A percentile compares a stretch with the other conserved stretches of the same genome.
phyloP scores from a whole-genome alignment of 1,140 invertebrate species.

The Hermatobates lingyangjiaoensis region DNA sequence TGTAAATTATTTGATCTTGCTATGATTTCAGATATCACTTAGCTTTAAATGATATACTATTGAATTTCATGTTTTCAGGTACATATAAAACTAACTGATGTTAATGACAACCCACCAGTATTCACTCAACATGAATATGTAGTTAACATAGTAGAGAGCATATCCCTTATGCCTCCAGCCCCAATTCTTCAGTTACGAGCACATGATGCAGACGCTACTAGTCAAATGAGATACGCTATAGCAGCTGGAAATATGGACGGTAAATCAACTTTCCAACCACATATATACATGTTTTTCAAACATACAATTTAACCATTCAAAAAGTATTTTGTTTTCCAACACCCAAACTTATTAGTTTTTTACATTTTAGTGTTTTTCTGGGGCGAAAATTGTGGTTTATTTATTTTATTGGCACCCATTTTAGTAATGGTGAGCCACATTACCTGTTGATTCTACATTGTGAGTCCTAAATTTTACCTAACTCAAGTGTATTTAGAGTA shows the following conservation, averaged over 20 bases:
- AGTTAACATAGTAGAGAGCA: conserved; percentile 63
- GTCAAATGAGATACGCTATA: conserved; percentile 53
- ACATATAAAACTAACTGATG: conserved; percentile 55
- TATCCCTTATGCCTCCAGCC: conserved; percentile 51
- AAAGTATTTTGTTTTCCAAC: too few relatives aligned
- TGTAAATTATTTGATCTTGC: too few relatives aligned
- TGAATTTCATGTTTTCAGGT: conserved; percentile 27
- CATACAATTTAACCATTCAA: too few relatives aligned
- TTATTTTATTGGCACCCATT: too few relatives aligned
- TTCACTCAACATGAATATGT: conserved; percentile 55
- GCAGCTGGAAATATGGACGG: conserved; percentile 45
- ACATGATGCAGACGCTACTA: conserved; percentile 59
- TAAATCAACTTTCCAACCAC: conserved; percentile 19
- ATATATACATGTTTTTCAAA: too few relatives aligned
- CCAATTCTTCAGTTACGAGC: conserved; percentile 59
- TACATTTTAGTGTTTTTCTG: too few relatives aligned
- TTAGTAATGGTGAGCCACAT: too few relatives aligned
- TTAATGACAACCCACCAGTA: conserved; percentile 66
- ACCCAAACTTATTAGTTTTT: too few relatives aligned
- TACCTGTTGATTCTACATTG: too few relatives aligned
- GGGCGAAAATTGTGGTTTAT: too few relatives aligned
- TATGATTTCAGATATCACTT: neutral
- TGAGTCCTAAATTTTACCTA: too few relatives aligned
- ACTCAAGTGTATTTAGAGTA: too few relatives aligned
- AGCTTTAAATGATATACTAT: conserved; percentile 3